These are phyloP conservation scores for Taphrorychus bicolor DNA, from an alignment of 2,888 invertebrate species.

Conservation along the genomic window DNA sequence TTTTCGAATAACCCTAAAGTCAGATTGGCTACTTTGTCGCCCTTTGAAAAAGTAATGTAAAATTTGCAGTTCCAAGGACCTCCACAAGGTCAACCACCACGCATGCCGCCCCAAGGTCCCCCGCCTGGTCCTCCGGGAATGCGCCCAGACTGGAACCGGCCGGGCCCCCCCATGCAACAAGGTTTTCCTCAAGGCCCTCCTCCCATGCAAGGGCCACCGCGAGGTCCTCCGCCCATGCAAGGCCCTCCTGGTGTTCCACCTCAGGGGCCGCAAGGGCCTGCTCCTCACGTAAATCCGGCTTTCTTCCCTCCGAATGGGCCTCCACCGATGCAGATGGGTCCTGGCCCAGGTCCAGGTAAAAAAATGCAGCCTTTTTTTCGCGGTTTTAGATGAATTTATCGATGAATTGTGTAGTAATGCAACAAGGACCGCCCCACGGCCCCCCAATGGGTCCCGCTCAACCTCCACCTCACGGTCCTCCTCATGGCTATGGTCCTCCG, in stretches of 20 bases:
- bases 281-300: constrained; percentile 96
- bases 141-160: constrained; percentile 77
- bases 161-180: constrained; percentile 78
- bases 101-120: constrained; percentile 69
- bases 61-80: constrained; percentile 62
- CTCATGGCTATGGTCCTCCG: constrained; percentile 66
- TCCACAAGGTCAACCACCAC: constrained; percentile 66
- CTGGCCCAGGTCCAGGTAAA: constrained; percentile 54
- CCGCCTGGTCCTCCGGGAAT: constrained; percentile 66
- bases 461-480: constrained; percentile 70
- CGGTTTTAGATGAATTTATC: background rate
- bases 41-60: too few relatives aligned
- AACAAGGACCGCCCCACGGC: constrained; percentile 52
- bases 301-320: constrained; percentile 86
- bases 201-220: constrained; percentile 69
- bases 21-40: too few relatives aligned
- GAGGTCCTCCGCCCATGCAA: constrained; percentile 60
- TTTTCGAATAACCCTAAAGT: too few relatives aligned
- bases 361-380: background rate
- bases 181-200: constrained; percentile 75
- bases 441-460: constrained; percentile 68
- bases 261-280: constrained; percentile 73
- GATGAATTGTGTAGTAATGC: constrained; percentile 39
- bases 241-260: constrained; percentile 62
- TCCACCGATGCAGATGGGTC: constrained; percentile 64